phyloP scores from a whole-genome alignment of 2,888 invertebrate species.

The Noctuana brunneofusca region DNA sequence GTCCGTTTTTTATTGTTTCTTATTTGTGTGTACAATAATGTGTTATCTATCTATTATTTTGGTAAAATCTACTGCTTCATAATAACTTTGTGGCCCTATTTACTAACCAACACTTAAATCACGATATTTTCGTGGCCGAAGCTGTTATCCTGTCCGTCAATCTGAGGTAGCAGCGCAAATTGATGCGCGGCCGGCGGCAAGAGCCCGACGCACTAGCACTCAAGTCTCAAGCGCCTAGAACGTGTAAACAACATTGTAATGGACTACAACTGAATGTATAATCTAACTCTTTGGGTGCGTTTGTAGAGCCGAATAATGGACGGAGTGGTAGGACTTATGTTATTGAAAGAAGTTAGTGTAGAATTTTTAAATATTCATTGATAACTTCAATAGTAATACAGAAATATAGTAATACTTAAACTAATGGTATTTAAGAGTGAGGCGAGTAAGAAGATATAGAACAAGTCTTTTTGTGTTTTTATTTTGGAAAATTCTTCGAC shows the following conservation, averaged over 20 bases:
- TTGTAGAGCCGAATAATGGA: background rate
- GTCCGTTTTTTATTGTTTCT: too few species aligned
- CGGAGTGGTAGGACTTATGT: too few species aligned
- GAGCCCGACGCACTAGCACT: conserved; percentile 24
- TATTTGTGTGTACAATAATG: too few species aligned
- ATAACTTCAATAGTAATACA: too few species aligned
- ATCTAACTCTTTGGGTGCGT: conserved; percentile 12
- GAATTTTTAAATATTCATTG: background rate
- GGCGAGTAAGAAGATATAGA: too few species aligned
- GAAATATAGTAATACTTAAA: too few species aligned
- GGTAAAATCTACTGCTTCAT: background rate
- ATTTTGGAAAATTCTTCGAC: background rate
- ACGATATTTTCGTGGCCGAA: conserved; percentile 28
- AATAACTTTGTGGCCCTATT: background rate
- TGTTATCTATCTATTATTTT: too few species aligned
- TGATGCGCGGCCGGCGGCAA: conserved; percentile 32
- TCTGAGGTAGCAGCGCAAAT: conserved; percentile 33
- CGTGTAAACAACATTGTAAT: conserved; percentile 34
- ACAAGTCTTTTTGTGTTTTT: too few species aligned
- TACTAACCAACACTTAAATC: background rate
- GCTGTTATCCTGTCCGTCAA: conserved; percentile 32
- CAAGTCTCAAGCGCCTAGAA: conserved; percentile 27
- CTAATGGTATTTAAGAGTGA: too few species aligned
- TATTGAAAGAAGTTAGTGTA: too few species aligned
- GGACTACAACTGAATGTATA: conserved; percentile 32